Conservation (phyloP, 2,888 invertebrate species). For the Pegoplata infirma region DNA sequence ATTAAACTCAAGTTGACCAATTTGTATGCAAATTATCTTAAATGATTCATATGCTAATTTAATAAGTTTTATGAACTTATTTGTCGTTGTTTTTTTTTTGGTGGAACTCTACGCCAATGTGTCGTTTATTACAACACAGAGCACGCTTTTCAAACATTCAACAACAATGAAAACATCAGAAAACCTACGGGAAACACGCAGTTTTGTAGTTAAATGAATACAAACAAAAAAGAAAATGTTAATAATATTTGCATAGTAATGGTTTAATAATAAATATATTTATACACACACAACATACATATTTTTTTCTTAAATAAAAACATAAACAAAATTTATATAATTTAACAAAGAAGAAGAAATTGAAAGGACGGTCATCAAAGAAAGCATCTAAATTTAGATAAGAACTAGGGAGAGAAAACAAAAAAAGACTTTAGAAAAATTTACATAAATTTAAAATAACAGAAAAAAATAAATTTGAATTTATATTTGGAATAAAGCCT, state of each 20-base stretch:
- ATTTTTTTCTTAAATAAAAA: background rate
- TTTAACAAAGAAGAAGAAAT: background rate
- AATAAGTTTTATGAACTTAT: constrained; percentile 59
- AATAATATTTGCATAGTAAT: constrained; percentile 56
- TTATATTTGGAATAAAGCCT: background rate
- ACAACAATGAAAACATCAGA: too few species aligned
- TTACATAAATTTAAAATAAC: background rate
- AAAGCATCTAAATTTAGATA: background rate
- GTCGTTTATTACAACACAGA: constrained; percentile 5
- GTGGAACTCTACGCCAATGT: constrained; percentile 7
- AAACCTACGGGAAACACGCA: constrained; percentile 9
- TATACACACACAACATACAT: background rate
- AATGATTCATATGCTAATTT: constrained; percentile 69
- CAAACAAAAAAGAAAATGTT: constrained; percentile 14
- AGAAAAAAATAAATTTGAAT: background rate
- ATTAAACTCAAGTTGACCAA: constrained; percentile 67
- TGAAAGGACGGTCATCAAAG: too few species aligned
- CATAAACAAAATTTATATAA: background rate
- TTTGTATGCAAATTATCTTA: constrained; percentile 68
- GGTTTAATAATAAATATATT: constrained; percentile 41
- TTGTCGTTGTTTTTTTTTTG: constrained; percentile 1
- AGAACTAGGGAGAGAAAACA: background rate
- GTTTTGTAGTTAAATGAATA: constrained; percentile 5
- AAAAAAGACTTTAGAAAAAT: background rate
- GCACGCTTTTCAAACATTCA: background rate